Evolutionary conservation across 92 coral and sea anemone genomes (phyloP), one percentile per base, ranked within the genome.

Genomic region (Palythoa heliodiscus): DNA sequence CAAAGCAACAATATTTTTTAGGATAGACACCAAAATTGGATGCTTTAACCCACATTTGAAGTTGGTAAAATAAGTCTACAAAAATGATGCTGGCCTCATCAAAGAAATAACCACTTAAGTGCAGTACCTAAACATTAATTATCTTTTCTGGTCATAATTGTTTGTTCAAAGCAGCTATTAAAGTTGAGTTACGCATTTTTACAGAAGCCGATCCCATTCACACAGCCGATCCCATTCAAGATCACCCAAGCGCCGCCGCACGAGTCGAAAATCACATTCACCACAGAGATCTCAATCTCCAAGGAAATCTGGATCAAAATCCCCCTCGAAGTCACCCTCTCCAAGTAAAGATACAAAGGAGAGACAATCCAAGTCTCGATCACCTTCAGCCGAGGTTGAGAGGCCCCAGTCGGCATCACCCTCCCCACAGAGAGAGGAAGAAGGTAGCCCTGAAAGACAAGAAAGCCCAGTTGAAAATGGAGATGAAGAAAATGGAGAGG

Each of bases 191-290:
- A 73, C 1, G 25, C 85, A 1, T 71, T 23, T 15, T 11, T 38
- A 52, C 71, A 93, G 93, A 86, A 89, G 90, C 50, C 92, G 77
- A 71, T 91, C 91, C 16, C 90, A 80, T 37, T 91, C 95, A 19
- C 93, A 89, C 22, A 94, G 98, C 81, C 95, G 92, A 29, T 94
- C 98, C 13, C 93, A 89, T 73, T 95, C 98, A 52, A 87, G 92
- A 77, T 97, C 99, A 53, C 99, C 99, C 73, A 97, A 89, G 89
- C 93, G 98, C 8, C 95, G 94, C 38, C 92, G 93, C 4, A 88
- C 95, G 2, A 95, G 76, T 72, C 88, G 90, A 70, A 91, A 95
- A 83, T 95, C 98, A 11, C 92, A 82, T 22, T 78, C 83, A 24
- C 83, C 84, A 16, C 88, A 86, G 61, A 89, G 86, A 52, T 86